A percentile compares a stretch with the other conserved stretches of the same genome.
These are phyloP conservation scores for Cyanocitta stelleri DNA, from an alignment of 2,113 vertebrate genomes.

Conservation along the genomic window DNA sequence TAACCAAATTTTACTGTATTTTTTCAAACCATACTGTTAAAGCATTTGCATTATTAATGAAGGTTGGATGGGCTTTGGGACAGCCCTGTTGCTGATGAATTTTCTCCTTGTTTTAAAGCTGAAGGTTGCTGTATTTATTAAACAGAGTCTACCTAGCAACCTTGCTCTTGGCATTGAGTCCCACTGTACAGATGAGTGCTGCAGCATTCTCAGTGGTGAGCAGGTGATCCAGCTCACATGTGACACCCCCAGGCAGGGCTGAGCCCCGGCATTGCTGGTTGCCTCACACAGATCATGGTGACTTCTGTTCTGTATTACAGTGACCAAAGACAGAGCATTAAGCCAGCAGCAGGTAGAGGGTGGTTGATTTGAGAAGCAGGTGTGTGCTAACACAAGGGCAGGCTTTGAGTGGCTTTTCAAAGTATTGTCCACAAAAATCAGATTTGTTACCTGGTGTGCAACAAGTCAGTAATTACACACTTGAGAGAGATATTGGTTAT, in stretches of 20 bases:
- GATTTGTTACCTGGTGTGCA: background rate
- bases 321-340: background rate
- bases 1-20: background rate
- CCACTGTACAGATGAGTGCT: fast-evolving
- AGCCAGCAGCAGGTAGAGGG: background rate
- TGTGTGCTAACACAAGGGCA: background rate
- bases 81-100: background rate
- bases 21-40: background rate
- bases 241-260: fast-evolving
- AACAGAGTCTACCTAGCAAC: background rate
- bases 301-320: background rate
- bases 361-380: background rate
- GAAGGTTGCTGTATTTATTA: background rate
- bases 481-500: background rate
- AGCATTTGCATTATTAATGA: background rate
- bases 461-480: background rate
- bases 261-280: background rate
- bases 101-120: background rate
- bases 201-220: background rate
- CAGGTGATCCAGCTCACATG: background rate
- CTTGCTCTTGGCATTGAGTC: background rate
- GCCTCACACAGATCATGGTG: fast-evolving
- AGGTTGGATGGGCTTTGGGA: background rate
- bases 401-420: background rate
- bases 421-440: background rate